phyloP scores from a whole-genome alignment of 2,113 vertebrate species.

The Porphyrio hochstetteri region DNA sequence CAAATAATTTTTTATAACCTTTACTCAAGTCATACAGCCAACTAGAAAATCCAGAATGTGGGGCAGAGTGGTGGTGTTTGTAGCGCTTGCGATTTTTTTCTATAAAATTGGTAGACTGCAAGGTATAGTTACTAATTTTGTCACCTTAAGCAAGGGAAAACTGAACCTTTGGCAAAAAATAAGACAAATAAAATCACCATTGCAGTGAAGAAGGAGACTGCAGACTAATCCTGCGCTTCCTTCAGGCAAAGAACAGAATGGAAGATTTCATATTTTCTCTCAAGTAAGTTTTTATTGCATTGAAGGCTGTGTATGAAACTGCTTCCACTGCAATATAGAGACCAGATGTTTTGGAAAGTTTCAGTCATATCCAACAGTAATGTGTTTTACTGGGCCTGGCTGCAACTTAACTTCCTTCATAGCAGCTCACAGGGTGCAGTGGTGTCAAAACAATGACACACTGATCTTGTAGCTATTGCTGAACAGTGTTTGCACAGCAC shows the following conservation, averaged over 20 bases:
- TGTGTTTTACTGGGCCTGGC: accelerated
- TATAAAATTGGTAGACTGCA: background rate
- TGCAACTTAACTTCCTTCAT: background rate
- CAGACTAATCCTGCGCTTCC: background rate
- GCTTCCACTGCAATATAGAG: background rate
- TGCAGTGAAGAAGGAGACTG: background rate
- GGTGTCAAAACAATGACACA: background rate
- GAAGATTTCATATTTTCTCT: background rate
- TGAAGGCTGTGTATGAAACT: background rate
- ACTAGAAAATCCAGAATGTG: background rate
- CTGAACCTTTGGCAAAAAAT: background rate
- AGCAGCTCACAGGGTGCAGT: background rate
- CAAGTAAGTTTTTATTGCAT: background rate
- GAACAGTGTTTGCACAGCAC: background rate
- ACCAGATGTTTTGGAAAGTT: background rate
- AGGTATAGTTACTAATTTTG: background rate
- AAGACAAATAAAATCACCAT: background rate
- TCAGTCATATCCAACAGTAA: background rate
- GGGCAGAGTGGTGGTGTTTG: accelerated
- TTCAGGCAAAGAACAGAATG: background rate
- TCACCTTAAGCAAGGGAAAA: background rate
- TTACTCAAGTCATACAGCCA: background rate
- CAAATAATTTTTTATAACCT: background rate
- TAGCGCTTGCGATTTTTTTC: background rate
- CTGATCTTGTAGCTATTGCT: background rate